A percentile compares a stretch with the other conserved stretches of the same genome.
Evolutionary conservation across 2,113 vertebrate species (phyloP).

Genomic region (Smithornis capensis): DNA sequence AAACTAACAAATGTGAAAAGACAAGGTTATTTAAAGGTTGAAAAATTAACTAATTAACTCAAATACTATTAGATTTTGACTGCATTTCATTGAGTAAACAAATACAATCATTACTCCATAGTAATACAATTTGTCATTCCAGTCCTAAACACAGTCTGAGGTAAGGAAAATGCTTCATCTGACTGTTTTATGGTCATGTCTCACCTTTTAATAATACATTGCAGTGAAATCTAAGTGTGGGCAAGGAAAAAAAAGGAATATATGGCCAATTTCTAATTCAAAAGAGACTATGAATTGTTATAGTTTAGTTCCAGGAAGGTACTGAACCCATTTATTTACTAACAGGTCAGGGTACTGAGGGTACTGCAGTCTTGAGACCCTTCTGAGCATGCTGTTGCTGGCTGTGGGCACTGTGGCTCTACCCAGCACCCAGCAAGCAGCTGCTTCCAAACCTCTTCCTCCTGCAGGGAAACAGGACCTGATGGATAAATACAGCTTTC

Average conservation of each 20-base stretch:
- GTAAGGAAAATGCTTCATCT: neutral
- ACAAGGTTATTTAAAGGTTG: neutral
- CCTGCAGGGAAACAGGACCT: neutral
- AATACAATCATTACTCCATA: neutral
- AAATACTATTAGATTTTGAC: neutral
- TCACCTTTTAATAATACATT: accelerated
- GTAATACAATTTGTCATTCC: neutral
- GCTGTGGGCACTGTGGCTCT: neutral
- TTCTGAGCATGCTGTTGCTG: neutral
- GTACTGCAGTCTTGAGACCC: neutral
- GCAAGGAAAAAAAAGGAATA: neutral
- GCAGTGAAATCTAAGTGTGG: neutral
- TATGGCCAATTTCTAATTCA: neutral
- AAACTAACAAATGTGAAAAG: slow-evolving; percentile 1
- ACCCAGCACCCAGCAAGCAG: neutral
- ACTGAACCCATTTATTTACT: neutral
- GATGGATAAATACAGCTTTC: neutral
- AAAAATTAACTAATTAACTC: neutral
- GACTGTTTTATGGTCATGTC: neutral
- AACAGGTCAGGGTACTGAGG: neutral
- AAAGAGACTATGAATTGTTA: neutral
- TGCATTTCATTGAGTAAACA: neutral
- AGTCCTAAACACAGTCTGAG: neutral
- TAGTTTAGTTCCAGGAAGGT: neutral
- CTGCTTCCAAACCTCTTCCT: accelerated